A percentile compares a stretch with the other conserved stretches of the same genome.
phyloP scores from a whole-genome alignment of 2,888 invertebrate genomes.

The Schizaphis graminum region DNA sequence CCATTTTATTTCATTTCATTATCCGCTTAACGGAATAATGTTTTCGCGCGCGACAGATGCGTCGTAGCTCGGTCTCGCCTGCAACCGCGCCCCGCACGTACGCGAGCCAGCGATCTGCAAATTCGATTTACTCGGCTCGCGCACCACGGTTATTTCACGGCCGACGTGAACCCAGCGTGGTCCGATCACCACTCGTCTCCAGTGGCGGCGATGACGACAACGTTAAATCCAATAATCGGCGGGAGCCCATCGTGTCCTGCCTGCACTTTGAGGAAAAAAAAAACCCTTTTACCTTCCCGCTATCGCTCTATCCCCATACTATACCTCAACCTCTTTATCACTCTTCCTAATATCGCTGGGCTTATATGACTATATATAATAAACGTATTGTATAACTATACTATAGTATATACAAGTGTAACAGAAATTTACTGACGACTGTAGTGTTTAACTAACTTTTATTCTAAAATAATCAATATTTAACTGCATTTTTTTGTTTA shows the following conservation, averaged over 20 bases:
- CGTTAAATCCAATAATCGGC: constrained; percentile 55
- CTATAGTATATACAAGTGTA: not conserved
- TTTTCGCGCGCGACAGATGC: constrained; percentile 65
- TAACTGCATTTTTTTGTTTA: not conserved
- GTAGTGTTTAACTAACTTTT: not conserved
- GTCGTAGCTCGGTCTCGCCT: constrained; percentile 14
- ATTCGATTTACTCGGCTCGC: constrained; percentile 49
- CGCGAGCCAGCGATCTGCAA: constrained; percentile 53
- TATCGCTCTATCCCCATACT: not conserved
- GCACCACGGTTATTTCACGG: constrained; percentile 51
- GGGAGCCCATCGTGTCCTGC: not conserved
- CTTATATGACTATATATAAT: not conserved
- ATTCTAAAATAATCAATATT: not conserved
- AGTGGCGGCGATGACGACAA: constrained; percentile 10
- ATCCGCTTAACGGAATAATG: constrained; percentile 63
- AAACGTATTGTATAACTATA: no score
- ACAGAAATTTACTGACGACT: not conserved
- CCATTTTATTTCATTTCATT: constrained; percentile 39
- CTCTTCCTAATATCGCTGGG: not conserved
- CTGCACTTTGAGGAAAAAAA: not conserved
- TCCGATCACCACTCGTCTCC: constrained; percentile 50
- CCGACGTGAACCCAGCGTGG: constrained; percentile 54
- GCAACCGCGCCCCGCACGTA: constrained; percentile 34
- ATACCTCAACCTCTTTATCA: not conserved
- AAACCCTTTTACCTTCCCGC: not conserved